Evolutionary conservation across 2,888 invertebrate species (phyloP), one percentile per base, ranked within the genome.

Genomic region (Troglohyphantes excavatus): DNA sequence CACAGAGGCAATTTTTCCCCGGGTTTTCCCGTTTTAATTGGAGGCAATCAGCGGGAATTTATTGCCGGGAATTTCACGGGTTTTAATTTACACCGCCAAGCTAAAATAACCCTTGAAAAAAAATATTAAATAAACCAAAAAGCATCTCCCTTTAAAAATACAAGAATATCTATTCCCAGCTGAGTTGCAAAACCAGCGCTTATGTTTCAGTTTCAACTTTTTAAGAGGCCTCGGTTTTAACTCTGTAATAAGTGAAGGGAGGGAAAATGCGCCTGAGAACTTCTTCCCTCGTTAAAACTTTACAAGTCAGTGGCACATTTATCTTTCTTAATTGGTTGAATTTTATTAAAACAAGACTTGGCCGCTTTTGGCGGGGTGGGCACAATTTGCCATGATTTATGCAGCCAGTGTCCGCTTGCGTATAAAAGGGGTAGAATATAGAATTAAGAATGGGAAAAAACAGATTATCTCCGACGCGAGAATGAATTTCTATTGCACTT

Each of bases 1-100:
- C 86, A 27, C 19, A 19, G 87, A 81, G 53, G 81, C 59, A 79
- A 87, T 87, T 81, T 87, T 87, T 81, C 65, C 39, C 43, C 21
- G 72, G 79, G 85, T 76, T 78, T 81, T 87, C 73, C 63, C 26
- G 73, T 87, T 87, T 79, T 87, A 87, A 87, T 87, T 87, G 87
- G 87, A 27, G 65, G 87, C 87, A 87, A 87, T 87, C 87, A 73
- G 53, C 73, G 68, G 73, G 27, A 86, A 86, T 86, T 86, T 86
- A 86, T 86, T 72, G 86, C 86, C 11, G 61, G 79, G 79, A 86
- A 86, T 86, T 79, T 86, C 86, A 79, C 72, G 70, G 76, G 86
- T 79, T 86, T 86, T 86, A 86, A 86, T 86, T 86, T 79, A 72
- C 86, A 72, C 72, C 63, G 79, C 46, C 53, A 13, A 59, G 67